phyloP scores from a whole-genome alignment of 2,888 invertebrate species.

The Norana najaformis region DNA sequence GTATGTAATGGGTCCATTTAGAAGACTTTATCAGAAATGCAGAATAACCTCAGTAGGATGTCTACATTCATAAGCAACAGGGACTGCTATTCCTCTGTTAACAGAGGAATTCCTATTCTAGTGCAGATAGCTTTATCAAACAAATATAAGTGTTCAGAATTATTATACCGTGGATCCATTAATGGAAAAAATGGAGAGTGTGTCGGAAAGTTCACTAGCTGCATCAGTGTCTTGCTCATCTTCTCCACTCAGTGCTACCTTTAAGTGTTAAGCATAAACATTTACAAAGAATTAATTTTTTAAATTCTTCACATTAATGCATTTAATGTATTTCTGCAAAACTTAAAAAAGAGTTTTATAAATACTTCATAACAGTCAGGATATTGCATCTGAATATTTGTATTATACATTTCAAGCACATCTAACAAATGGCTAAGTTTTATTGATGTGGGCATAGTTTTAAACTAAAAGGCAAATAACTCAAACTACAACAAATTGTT shows the following conservation, averaged over 20 bases:
- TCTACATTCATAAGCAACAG: too few relatives aligned
- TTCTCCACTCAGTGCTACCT: neutral
- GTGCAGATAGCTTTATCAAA: neutral
- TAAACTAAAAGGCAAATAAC: neutral
- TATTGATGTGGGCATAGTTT: neutral
- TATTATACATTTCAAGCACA: too few relatives aligned
- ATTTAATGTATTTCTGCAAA: neutral
- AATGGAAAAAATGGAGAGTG: neutral
- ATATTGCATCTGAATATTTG: neutral
- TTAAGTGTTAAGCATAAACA: neutral
- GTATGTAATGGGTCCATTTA: too few relatives aligned
- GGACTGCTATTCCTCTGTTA: too few relatives aligned
- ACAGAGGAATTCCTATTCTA: too few relatives aligned
- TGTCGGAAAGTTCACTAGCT: neutral
- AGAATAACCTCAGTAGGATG: too few relatives aligned
- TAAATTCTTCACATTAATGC: too few relatives aligned
- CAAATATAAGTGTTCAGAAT: neutral
- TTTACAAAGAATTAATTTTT: neutral
- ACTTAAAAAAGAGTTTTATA: neutral
- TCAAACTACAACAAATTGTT: neutral
- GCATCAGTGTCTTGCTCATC: neutral
- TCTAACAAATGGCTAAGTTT: too few relatives aligned
- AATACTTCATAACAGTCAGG: neutral
- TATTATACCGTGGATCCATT: neutral
- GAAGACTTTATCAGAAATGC: too few relatives aligned